Evolutionary conservation across 2,888 invertebrate genomes (phyloP).

Genomic region (Aphodius sticticus): DNA sequence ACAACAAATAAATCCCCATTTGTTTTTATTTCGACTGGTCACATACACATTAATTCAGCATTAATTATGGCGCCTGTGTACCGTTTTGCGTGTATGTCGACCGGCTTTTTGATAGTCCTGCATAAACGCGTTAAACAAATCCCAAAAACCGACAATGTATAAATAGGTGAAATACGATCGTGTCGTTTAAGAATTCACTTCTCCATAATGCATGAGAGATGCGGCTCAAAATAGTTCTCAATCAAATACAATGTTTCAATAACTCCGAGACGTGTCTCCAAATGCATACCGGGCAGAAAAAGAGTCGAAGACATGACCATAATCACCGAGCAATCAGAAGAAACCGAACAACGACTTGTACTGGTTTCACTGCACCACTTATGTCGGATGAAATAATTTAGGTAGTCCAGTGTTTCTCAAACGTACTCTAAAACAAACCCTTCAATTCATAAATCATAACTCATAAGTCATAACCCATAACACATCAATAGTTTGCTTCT

Average conservation of each 20-base stretch:
- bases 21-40: not conserved
- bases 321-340: not conserved
- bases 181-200: not conserved
- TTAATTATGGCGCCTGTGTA: not conserved
- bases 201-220: not conserved
- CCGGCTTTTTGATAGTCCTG: not conserved
- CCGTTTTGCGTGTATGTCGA: not conserved
- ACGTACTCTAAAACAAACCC: not conserved
- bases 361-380: not conserved
- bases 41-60: not conserved
- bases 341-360: not conserved
- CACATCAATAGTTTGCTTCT: no score
- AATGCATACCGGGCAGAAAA: not conserved
- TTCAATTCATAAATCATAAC: no score
- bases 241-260: not conserved
- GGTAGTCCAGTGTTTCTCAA: not conserved
- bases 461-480: no score
- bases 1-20: not conserved
- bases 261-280: not conserved
- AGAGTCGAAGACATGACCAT: not conserved
- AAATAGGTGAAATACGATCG: not conserved
- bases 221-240: not conserved
- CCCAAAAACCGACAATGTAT: not conserved
- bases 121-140: not conserved
- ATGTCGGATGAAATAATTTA: not conserved